A percentile compares a stretch with the other conserved stretches of the same genome.
These are phyloP conservation scores for Pygoscelis antarcticus DNA, from an alignment of 2,113 vertebrate genomes.

Conservation along the genomic window DNA sequence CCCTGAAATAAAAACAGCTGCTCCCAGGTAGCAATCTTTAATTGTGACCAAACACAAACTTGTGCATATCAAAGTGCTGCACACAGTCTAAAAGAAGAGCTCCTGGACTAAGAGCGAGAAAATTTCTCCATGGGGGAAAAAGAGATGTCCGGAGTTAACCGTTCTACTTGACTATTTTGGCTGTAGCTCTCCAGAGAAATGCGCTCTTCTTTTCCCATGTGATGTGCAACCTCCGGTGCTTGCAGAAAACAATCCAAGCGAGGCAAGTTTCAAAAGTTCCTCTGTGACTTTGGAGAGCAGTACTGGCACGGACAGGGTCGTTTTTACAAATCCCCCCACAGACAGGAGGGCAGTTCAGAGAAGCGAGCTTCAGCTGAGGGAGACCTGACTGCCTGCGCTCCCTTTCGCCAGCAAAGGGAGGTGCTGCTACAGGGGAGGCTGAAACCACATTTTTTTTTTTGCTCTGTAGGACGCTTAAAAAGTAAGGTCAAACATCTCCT, in stretches of 20 bases:
- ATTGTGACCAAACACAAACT: neutral
- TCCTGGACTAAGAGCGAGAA: neutral
- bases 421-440: neutral
- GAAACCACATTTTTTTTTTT: neutral
- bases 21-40: neutral
- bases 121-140: neutral
- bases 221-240: neutral
- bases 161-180: neutral
- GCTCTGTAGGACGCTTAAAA: rapidly evolving
- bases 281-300: neutral
- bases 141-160: neutral
- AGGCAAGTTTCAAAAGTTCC: neutral
- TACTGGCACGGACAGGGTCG: rapidly evolving
- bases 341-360: rapidly evolving
- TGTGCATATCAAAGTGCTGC: neutral
- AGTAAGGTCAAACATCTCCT: rapidly evolving
- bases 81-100: neutral
- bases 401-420: neutral
- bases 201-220: neutral
- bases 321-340: neutral
- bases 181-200: neutral
- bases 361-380: neutral
- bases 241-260: neutral
- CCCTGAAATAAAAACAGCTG: neutral
- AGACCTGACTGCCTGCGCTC: neutral